Conservation (phyloP, 1,140 invertebrate genomes). For the Pararge aegeria region DNA sequence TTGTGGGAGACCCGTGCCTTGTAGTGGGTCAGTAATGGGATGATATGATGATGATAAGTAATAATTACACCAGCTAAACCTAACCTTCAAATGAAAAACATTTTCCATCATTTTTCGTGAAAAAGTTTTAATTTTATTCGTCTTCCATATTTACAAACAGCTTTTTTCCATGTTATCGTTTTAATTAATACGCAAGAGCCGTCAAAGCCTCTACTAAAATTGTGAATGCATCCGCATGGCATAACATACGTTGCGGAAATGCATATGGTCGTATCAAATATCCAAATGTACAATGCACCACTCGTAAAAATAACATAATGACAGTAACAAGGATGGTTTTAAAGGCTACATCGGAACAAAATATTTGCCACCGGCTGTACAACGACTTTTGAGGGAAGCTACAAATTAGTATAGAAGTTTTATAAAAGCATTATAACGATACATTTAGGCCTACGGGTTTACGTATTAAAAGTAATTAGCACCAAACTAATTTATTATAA, state of each 20-base stretch:
- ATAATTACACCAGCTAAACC: background rate
- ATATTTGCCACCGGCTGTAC: background rate
- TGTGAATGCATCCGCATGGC: constrained; percentile 36
- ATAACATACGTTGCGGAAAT: constrained; percentile 29
- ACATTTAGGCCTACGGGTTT: too few relatives aligned
- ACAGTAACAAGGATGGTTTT: background rate
- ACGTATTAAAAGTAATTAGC: too few relatives aligned
- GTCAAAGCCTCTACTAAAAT: constrained; percentile 43
- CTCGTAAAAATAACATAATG: constrained; percentile 5
- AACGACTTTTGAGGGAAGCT: background rate
- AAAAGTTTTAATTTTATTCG: background rate
- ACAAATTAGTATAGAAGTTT: too few relatives aligned
- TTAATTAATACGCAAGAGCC: constrained; percentile 45
- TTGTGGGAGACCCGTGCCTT: too few relatives aligned
- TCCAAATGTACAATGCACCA: background rate
- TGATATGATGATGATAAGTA: too few relatives aligned
- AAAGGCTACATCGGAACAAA: background rate
- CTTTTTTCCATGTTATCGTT: constrained; percentile 17
- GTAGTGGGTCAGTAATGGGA: too few relatives aligned
- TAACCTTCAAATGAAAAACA: background rate
- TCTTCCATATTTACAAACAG: constrained; percentile 4
- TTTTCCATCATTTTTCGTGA: constrained; percentile 1
- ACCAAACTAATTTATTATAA: too few relatives aligned
- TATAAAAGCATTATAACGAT: too few relatives aligned
- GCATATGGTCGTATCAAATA: constrained; percentile 21